Evolutionary conservation across 2,888 invertebrate species (phyloP).

Genomic region (Rhabditoides inermis): DNA sequence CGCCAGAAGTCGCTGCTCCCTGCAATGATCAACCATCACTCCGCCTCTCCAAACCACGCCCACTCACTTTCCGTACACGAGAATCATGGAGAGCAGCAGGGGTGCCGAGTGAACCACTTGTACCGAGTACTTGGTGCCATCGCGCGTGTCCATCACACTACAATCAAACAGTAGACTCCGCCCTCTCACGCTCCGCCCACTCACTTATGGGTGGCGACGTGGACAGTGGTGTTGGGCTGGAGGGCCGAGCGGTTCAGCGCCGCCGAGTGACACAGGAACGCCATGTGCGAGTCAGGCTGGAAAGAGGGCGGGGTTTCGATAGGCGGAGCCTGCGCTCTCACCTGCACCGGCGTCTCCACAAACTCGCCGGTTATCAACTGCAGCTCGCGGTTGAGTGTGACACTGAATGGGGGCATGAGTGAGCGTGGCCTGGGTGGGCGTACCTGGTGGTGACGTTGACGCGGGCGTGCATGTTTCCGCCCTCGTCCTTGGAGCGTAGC

Average conservation of each 20-base stretch:
- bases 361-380: constrained; percentile 49
- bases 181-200: neutral
- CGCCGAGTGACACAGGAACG: constrained; percentile 45
- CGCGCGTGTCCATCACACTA: constrained; percentile 52
- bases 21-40: too few species aligned
- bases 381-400: constrained; percentile 50
- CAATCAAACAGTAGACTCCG: constrained; percentile 15
- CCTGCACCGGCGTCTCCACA: constrained; percentile 22
- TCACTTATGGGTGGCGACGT: constrained; percentile 48
- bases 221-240: constrained; percentile 33
- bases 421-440: constrained; percentile 14
- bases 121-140: constrained; percentile 55
- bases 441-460: constrained; percentile 49
- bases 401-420: constrained; percentile 16
- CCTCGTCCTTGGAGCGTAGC: constrained; percentile 40
- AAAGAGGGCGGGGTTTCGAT: constrained; percentile 8
- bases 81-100: constrained; percentile 56
- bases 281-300: constrained; percentile 39
- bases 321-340: neutral
- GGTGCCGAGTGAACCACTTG: constrained; percentile 56
- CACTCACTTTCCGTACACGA: constrained; percentile 50
- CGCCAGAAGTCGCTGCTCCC: constrained; percentile 52
- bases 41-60: constrained; percentile 19
- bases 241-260: constrained; percentile 43
- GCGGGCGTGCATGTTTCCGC: constrained; percentile 31